These are phyloP conservation scores for Agapornis canus DNA, from an alignment of 2,797 vertebrate genomes.

Conservation along the genomic window DNA sequence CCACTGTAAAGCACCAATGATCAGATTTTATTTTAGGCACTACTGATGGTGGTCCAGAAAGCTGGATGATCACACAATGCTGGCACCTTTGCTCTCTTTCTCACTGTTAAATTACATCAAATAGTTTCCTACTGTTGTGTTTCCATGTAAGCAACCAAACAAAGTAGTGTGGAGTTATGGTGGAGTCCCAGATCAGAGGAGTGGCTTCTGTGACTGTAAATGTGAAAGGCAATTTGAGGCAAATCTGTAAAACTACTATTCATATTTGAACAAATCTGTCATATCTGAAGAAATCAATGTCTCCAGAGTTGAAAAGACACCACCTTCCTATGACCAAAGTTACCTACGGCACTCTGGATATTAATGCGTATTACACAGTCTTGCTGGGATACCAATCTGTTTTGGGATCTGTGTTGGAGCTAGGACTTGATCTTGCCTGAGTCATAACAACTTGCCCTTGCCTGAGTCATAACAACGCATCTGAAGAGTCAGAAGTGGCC, in stretches of 20 bases:
- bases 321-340: not conserved
- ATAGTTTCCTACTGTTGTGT: conserved; percentile 41
- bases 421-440: not conserved
- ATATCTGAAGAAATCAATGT: not conserved
- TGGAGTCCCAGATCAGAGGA: not conserved
- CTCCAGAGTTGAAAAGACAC: not conserved
- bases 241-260: not conserved
- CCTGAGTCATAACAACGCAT: not conserved
- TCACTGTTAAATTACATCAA: conserved; percentile 2
- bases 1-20: not conserved
- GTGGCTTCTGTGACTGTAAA: not conserved
- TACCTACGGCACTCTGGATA: not conserved
- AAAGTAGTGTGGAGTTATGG: not conserved
- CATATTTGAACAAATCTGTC: not conserved
- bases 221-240: not conserved
- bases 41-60: not conserved
- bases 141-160: conserved; percentile 40
- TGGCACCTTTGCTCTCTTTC: not conserved
- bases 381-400: not conserved
- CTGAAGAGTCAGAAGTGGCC: not conserved
- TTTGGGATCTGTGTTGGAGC: not conserved
- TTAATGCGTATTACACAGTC: not conserved
- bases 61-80: not conserved
- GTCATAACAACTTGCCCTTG: not conserved
- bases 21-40: not conserved